Percentiles rank a stretch among this genome's conserved stretches.
Conservation (phyloP, 2,888 invertebrate genomes). For the Mythimna vitellina region DNA sequence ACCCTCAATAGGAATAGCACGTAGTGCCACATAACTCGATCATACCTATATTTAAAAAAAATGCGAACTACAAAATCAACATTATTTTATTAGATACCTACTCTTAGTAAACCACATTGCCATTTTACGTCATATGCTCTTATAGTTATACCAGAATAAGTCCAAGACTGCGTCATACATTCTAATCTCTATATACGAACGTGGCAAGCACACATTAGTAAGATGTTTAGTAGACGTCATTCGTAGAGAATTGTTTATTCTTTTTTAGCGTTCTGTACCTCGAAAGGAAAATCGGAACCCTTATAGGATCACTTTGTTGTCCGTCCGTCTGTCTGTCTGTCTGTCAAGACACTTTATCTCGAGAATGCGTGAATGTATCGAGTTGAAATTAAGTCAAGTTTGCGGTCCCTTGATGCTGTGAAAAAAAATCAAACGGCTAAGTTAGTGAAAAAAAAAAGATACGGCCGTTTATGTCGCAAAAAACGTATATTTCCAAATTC, state of each 20-base stretch:
- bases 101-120: not conserved
- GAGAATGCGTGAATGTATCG: no score
- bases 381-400: no score
- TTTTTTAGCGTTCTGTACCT: no score
- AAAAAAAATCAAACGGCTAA: no score
- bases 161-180: slow-evolving; percentile 15
- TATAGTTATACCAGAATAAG: not conserved
- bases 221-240: not conserved
- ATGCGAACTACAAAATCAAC: not conserved
- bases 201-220: not conserved
- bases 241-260: not conserved
- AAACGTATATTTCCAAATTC: no score
- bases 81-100: not conserved
- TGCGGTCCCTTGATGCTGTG: no score
- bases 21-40: not conserved
- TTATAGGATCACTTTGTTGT: no score
- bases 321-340: no score
- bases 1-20: not conserved
- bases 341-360: no score
- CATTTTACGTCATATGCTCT: not conserved
- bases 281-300: no score
- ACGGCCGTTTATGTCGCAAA: no score
- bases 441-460: no score
- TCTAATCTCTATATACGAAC: slow-evolving; percentile 2
- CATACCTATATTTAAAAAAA: not conserved